Conservation (phyloP, 2,888 invertebrate genomes). For the Megamerina dolium region DNA sequence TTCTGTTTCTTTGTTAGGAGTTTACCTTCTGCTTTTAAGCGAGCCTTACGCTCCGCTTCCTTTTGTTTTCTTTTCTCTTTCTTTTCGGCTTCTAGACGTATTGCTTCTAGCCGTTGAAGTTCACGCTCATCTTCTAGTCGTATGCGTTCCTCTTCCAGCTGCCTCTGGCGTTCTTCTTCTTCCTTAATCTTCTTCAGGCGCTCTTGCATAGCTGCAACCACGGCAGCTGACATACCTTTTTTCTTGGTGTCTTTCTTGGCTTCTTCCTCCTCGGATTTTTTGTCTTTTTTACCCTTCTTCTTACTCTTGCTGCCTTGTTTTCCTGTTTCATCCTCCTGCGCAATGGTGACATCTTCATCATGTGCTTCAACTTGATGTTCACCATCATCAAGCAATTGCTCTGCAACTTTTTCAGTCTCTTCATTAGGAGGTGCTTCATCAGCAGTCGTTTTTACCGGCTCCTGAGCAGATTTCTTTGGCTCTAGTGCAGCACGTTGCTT, state of each 20-base stretch:
- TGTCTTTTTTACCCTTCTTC: slow-evolving; percentile 48
- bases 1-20: slow-evolving; percentile 89
- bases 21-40: slow-evolving; percentile 95
- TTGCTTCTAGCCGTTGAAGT: slow-evolving; percentile 64
- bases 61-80: slow-evolving; percentile 86
- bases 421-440: slow-evolving; percentile 45
- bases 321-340: slow-evolving; percentile 11
- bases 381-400: slow-evolving; percentile 31
- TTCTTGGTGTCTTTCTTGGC: slow-evolving; percentile 53
- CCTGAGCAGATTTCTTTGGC: slow-evolving; percentile 17
- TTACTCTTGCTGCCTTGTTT: slow-evolving; percentile 26
- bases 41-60: slow-evolving; percentile 86
- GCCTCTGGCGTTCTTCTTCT: slow-evolving; percentile 70
- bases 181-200: slow-evolving; percentile 81
- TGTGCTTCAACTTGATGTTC: slow-evolving; percentile 18
- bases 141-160: slow-evolving; percentile 76
- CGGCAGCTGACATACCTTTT: slow-evolving; percentile 75
- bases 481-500: slow-evolving; percentile 46
- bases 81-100: slow-evolving; percentile 76
- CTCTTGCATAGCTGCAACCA: slow-evolving; percentile 88
- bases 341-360: slow-evolving; percentile 25
- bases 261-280: slow-evolving; percentile 52
- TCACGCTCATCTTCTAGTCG: slow-evolving; percentile 70
- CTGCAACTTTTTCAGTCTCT: slow-evolving; percentile 27
- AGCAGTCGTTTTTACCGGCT: too few species aligned